phyloP scores from a whole-genome alignment of 2,888 invertebrate species.

The Torymus texanus region DNA sequence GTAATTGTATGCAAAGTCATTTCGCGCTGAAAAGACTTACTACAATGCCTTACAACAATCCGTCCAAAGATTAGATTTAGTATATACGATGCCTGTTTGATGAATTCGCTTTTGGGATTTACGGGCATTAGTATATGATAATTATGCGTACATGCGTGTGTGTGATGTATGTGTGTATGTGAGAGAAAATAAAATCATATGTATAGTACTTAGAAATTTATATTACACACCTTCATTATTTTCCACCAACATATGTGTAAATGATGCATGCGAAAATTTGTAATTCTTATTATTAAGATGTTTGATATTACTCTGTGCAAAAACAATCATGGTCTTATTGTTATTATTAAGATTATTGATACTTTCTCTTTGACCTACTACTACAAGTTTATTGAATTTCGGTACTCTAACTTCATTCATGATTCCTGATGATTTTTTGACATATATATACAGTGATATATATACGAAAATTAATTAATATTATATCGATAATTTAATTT shows the following conservation, averaged over 20 bases:
- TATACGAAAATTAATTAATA: too few species aligned
- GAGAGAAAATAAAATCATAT: slow-evolving; percentile 21
- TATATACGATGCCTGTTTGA: slow-evolving; percentile 10
- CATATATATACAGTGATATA: too few species aligned
- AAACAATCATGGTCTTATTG: neutral
- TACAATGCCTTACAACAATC: slow-evolving; percentile 54
- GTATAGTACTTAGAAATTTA: slow-evolving; percentile 20
- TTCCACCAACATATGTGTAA: slow-evolving; percentile 2
- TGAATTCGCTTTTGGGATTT: slow-evolving; percentile 3
- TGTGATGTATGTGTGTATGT: slow-evolving; percentile 8
- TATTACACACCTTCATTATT: slow-evolving; percentile 13
- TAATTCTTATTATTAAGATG: neutral
- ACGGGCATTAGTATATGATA: too few species aligned
- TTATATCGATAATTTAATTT: too few species aligned
- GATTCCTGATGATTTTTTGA: too few species aligned
- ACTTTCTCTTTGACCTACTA: too few species aligned
- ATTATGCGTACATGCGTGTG: neutral
- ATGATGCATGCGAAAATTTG: neutral
- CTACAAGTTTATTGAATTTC: too few species aligned
- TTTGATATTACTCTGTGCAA: neutral
- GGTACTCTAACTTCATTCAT: too few species aligned
- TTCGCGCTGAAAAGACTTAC: slow-evolving; percentile 26
- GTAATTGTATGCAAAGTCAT: slow-evolving; percentile 1
- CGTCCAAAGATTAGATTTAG: slow-evolving; percentile 56
- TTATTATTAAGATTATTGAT: too few species aligned